Evolutionary conservation across 2,888 invertebrate species (phyloP).

Genomic region (Xanthia togata): DNA sequence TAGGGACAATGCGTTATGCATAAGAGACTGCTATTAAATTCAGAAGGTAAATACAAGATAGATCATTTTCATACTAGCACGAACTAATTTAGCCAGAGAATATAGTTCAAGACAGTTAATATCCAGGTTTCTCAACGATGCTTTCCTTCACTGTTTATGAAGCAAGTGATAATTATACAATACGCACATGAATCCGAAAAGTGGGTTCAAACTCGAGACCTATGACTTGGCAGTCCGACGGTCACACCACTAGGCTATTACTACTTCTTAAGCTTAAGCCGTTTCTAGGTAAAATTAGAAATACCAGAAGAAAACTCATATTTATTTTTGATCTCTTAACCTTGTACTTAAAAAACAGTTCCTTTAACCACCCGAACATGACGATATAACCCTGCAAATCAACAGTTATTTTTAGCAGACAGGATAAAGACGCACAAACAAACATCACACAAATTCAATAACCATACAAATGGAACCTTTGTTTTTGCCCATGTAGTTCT

Average conservation of each 20-base stretch:
- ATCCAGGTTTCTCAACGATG: background rate
- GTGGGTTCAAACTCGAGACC: no score
- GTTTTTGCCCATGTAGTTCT: constrained; percentile 26
- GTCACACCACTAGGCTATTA: no score
- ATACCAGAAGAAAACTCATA: background rate
- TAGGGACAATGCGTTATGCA: background rate
- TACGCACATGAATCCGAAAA: no score
- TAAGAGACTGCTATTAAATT: background rate
- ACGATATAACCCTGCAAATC: background rate
- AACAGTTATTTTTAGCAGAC: background rate
- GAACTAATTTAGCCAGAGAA: background rate
- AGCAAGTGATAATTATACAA: no score
- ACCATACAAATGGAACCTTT: constrained; percentile 41
- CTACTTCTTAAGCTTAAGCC: no score
- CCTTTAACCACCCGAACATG: background rate
- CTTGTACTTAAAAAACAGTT: background rate
- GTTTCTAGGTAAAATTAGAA: no score
- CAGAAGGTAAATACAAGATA: background rate
- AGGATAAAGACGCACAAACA: constrained; percentile 10
- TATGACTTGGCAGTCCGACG: no score
- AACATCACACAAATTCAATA: constrained; percentile 38
- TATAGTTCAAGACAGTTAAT: background rate
- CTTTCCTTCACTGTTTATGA: no score
- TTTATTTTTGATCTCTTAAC: background rate
- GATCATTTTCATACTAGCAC: background rate